Percentiles rank a stretch among this genome's conserved stretches.
These are phyloP conservation scores for Stylophora pistillata DNA, from an alignment of 64 coral and sea anemone species.

Conservation along the genomic window DNA sequence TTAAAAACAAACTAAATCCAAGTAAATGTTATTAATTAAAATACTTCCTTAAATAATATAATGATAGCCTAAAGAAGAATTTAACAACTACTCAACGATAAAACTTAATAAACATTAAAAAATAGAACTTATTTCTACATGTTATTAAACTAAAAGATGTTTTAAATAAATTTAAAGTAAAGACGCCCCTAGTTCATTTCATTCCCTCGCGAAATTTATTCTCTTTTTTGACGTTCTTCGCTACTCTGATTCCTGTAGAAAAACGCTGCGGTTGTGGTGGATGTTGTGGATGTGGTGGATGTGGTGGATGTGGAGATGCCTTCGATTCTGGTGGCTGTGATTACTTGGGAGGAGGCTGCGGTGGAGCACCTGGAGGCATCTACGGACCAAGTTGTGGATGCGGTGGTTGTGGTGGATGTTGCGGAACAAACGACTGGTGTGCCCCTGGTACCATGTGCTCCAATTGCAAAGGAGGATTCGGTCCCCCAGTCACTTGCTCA, in stretches of 20 bases:
- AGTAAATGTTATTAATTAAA: too few species aligned
- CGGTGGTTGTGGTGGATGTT: constrained; percentile 32
- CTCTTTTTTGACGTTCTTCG: background rate
- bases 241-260: constrained; percentile 1
- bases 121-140: too few species aligned
- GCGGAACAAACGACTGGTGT: constrained; percentile 67
- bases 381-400: constrained; percentile 6
- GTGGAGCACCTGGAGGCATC: constrained; percentile 24
- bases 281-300: background rate
- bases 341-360: constrained; percentile 47
- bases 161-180: too few species aligned
- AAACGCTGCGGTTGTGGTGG: constrained; percentile 42
- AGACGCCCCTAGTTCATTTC: background rate
- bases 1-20: background rate
- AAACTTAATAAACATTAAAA: too few species aligned
- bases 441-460: constrained; percentile 37
- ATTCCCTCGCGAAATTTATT: background rate
- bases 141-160: too few species aligned
- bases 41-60: too few species aligned
- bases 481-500: constrained; percentile 41
- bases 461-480: constrained; percentile 61
- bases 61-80: too few species aligned
- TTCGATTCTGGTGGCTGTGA: constrained; percentile 69
- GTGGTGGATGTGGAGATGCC: constrained; percentile 56
- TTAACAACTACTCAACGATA: too few species aligned